Percentiles rank a stretch among this genome's conserved stretches.
These are phyloP conservation scores for Phalloptychus januarius DNA, from an alignment of 2,797 vertebrate genomes.

Conservation along the genomic window DNA sequence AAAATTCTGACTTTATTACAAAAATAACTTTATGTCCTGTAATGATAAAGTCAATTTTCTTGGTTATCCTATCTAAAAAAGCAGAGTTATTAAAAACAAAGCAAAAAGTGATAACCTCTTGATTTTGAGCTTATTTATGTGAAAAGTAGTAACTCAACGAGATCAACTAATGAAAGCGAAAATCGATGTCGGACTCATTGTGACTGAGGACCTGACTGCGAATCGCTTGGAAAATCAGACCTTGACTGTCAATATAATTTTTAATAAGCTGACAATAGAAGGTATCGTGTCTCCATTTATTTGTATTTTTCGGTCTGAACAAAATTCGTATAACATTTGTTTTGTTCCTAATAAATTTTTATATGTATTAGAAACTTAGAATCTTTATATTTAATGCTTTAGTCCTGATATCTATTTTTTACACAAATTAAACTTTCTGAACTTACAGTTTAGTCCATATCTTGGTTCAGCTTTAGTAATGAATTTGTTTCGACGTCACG, in stretches of 20 bases:
- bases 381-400: not conserved
- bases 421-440: not conserved
- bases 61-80: not conserved
- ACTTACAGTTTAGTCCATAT: not conserved
- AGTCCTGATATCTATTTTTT: not conserved
- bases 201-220: not conserved
- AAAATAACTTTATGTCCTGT: not conserved
- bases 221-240: not conserved
- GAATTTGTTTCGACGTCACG: not conserved
- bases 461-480: not conserved
- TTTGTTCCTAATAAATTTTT: too few species aligned
- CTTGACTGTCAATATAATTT: not conserved
- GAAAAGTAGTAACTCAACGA: not conserved
- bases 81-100: not conserved
- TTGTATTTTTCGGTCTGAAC: not conserved
- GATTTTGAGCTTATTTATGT: not conserved
- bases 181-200: not conserved
- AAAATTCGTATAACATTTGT: too few species aligned
- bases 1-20: not conserved
- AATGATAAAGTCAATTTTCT: not conserved
- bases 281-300: not conserved
- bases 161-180: not conserved
- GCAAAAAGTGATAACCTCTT: not conserved
- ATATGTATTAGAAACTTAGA: not conserved
- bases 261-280: not conserved